Percentiles rank a stretch among this genome's conserved stretches.
Conservation (phyloP, 2,888 invertebrate genomes). For the Cheilosia variabilis region DNA sequence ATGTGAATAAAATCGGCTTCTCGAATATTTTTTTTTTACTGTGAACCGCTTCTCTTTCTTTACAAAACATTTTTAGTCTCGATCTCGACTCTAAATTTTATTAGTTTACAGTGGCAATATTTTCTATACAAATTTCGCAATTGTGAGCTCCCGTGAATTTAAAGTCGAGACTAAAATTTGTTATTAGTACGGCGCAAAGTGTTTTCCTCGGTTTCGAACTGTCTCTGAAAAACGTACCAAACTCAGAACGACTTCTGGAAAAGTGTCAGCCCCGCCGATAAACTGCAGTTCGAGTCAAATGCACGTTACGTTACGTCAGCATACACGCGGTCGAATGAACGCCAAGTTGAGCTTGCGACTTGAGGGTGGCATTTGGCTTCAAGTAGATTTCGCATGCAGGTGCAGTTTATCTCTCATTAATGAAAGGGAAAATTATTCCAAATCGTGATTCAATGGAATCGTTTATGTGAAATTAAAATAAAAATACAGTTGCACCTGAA, state of each 20-base stretch:
- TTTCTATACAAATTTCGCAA: too few species aligned
- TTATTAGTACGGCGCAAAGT: too few species aligned
- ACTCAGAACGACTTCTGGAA: neutral
- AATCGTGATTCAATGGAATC: conserved; percentile 33
- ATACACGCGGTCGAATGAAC: neutral
- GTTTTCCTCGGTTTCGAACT: too few species aligned
- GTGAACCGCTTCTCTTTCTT: neutral
- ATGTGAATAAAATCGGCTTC: neutral
- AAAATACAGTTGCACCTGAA: conserved; percentile 15
- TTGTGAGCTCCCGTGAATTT: too few species aligned
- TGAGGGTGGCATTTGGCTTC: conserved; percentile 10
- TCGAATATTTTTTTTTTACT: neutral
- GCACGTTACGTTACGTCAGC: conserved; percentile 6
- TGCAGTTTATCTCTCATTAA: conserved; percentile 9
- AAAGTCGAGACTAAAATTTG: too few species aligned
- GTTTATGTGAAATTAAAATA: neutral
- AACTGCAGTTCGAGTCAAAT: neutral
- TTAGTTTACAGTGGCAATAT: too few species aligned
- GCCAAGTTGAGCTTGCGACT: neutral
- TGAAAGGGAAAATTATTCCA: conserved; percentile 12
- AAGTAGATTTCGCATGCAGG: conserved; percentile 24
- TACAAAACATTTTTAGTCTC: too few species aligned
- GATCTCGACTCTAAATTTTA: too few species aligned
- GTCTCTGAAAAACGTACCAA: too few species aligned
- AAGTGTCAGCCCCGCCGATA: neutral